Percentiles rank a stretch among this genome's conserved stretches.
These are phyloP conservation scores for Thalassoma bifasciatum DNA, from an alignment of 2,113 vertebrate species.

Conservation along the genomic window DNA sequence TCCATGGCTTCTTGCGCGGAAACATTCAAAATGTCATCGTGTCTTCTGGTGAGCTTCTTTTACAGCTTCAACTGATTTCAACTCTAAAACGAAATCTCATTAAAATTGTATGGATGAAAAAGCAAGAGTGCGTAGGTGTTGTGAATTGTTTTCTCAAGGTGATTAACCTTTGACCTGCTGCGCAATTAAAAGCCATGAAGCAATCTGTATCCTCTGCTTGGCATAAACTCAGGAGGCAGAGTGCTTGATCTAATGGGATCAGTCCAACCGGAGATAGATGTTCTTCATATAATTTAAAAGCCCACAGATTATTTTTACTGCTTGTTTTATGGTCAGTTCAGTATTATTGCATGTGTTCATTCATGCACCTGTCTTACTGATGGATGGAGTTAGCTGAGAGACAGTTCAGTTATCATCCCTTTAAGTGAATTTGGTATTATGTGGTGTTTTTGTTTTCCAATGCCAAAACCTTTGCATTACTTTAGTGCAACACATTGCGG, in stretches of 20 bases:
- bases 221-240: neutral
- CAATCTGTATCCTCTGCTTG: neutral
- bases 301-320: too few relatives aligned
- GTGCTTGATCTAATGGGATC: neutral
- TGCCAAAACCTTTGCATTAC: too few relatives aligned
- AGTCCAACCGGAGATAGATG: neutral
- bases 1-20: conserved; percentile 40
- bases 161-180: neutral
- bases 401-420: too few relatives aligned
- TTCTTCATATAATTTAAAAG: too few relatives aligned
- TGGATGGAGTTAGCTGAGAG: too few relatives aligned
- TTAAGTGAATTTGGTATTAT: too few relatives aligned
- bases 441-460: too few relatives aligned
- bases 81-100: conserved; percentile 17
- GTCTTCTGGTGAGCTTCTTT: conserved; percentile 30
- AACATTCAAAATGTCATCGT: conserved; percentile 29
- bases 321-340: too few relatives aligned
- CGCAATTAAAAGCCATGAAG: neutral
- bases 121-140: too few relatives aligned
- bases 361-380: too few relatives aligned
- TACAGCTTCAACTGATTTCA: neutral
- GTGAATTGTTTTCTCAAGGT: neutral
- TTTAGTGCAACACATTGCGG: too few relatives aligned
- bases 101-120: conserved; percentile 2
- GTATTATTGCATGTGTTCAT: too few relatives aligned